phyloP scores from a whole-genome alignment of 2,113 vertebrate species.

The Epinephelus cyanopodus region DNA sequence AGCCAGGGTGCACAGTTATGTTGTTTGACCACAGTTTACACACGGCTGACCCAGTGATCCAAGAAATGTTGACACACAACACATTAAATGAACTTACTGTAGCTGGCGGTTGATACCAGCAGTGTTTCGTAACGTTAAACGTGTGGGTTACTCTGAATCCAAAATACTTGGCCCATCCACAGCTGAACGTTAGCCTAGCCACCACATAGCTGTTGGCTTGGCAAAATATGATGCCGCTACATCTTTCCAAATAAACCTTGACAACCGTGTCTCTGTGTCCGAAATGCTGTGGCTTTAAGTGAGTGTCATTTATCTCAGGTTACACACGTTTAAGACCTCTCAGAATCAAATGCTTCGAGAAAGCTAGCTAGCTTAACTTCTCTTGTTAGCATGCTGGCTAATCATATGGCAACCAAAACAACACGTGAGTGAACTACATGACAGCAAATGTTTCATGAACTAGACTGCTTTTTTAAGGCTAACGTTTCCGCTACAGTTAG shows the following conservation, averaged over 20 bases:
- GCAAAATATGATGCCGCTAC: neutral
- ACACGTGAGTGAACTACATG: neutral
- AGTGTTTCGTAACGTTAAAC: neutral
- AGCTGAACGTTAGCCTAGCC: neutral
- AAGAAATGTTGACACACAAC: too few species aligned
- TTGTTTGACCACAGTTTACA: neutral
- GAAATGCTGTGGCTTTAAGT: neutral
- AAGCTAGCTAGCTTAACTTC: neutral
- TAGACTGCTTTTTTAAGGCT: too few species aligned
- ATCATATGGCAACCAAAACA: neutral
- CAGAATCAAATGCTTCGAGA: neutral
- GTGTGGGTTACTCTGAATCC: neutral
- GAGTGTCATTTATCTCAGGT: neutral
- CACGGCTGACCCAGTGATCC: neutral
- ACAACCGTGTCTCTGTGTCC: neutral
- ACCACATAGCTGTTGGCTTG: too few species aligned
- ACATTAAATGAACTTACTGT: neutral
- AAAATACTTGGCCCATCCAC: neutral
- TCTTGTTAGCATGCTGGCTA: conserved; percentile 13
- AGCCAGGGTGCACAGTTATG: too few species aligned
- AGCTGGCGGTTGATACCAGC: neutral
- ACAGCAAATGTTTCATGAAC: too few species aligned
- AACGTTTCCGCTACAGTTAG: neutral
- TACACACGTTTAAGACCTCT: neutral
- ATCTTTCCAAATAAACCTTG: neutral